These are phyloP conservation scores for Aphelenchoides bicaudatus DNA, from an alignment of 2,888 invertebrate species.

Conservation along the genomic window DNA sequence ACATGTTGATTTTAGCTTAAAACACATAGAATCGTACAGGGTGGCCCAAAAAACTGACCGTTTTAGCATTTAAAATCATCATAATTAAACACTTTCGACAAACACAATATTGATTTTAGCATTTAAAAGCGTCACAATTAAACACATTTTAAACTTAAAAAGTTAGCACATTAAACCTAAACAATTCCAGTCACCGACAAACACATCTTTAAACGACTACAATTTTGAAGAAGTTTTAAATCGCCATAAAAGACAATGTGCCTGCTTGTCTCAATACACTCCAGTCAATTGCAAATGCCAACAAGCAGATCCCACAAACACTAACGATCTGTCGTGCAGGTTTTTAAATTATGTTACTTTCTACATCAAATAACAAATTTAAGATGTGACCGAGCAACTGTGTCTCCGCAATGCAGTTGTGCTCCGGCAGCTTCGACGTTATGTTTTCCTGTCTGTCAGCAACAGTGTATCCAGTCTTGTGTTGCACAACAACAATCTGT, in stretches of 20 bases:
- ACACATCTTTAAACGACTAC: too few relatives aligned
- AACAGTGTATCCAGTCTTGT: constrained; percentile 12
- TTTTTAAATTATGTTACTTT: not conserved
- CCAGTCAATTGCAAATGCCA: constrained; percentile 18
- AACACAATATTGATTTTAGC: too few relatives aligned
- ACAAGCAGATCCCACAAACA: constrained; percentile 3
- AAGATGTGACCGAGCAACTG: constrained; percentile 14
- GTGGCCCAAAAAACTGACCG: too few relatives aligned
- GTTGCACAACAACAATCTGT: constrained; percentile 21
- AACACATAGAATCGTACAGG: too few relatives aligned
- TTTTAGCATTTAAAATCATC: too few relatives aligned
- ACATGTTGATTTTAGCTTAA: too few relatives aligned
- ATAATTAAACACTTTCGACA: too few relatives aligned
- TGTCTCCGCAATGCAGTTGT: constrained; percentile 15
- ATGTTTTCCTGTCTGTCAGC: constrained; percentile 19
- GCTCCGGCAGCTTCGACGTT: constrained; percentile 17
- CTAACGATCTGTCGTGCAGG: constrained; percentile 17
- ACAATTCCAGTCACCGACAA: too few relatives aligned
- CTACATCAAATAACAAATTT: not conserved
- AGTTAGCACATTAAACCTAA: too few relatives aligned
- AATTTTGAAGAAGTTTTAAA: not conserved
- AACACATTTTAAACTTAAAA: too few relatives aligned
- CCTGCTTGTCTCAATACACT: constrained; percentile 18
- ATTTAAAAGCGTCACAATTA: too few relatives aligned
- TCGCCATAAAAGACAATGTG: constrained; percentile 17